Base-by-base conservation (phyloP, 2,888 invertebrate genomes). In the Himalopsyche tibetana region DNA sequence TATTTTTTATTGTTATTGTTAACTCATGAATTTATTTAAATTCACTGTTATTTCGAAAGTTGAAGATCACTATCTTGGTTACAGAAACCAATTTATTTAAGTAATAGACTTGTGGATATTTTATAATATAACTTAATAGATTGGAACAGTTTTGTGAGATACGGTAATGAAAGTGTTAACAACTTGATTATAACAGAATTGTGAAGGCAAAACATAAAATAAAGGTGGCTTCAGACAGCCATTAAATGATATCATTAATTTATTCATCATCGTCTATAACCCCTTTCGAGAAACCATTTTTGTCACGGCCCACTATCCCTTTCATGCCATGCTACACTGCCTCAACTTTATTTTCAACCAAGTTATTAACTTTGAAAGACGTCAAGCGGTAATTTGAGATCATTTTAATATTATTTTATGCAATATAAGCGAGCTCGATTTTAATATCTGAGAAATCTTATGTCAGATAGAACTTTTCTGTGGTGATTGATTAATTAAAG, bases 171-270 rank as follows among this genome's bases (percentile, higher is more conserved):
- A 74, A 38, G 74, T 74, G 74, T 74, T 74, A 74, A 74, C 38
- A 12, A 38, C 38, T 74, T 74, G 74, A 74, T 74, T 74, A 74
- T 74, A 74, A 74, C 74, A 74, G 74, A 74, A 74, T 12, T 74
- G 74, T 74, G 36, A 74, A 74, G 74, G 74, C 74, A 74, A 74
- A 74, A 74, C 74, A 74, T 74, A 74, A 74, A 74, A 74, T 74
- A 19, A 74, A 74, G 74, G 38, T 74, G 36, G 74, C 28, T 36
- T 74, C 5, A 74, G 74, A 74, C 74, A 36, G 28, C 19, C 74
- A 74, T 74, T 74, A 74, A 74, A 74, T 74, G 74, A 74, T 74
- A 74, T 74, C 74, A 74, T 74, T 74, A 74, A 74, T 74, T 74
- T 74, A 74, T 74, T 74, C 74, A 74, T 74, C 74, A 74, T 38